Evolutionary conservation across 2,797 vertebrate genomes (phyloP), one percentile per base, ranked within the genome.

Genomic region (Enteromius radiatus): DNA sequence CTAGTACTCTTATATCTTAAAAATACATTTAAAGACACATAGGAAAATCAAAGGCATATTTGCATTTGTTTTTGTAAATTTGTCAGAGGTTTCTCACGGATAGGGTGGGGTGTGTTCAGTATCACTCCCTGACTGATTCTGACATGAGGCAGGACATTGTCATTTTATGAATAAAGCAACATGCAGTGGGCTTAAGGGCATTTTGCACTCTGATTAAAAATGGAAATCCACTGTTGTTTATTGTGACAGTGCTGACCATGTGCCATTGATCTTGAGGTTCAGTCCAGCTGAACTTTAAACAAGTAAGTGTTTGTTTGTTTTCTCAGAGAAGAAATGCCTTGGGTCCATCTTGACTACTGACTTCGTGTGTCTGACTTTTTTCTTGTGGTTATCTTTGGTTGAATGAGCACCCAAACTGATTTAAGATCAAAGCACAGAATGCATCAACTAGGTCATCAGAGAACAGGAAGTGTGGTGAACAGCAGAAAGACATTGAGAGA

Each of bases 401-500:
- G 28, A 12, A 61, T 36, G 28, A 63, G 21, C 14, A 63, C 38
- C 9, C 8, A 76, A 61, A 28, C 36, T n/a, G 31, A 54, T 70
- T 10, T 23, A 52, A 81, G 79, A 64, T 28, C n/a, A 74, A 36
- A 54, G 59, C 31, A 67, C 43, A 31, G 6, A 8, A 79, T 31
- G 31, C 17, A 52, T 75, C 15, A 49, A 49, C 23, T 38, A 38
- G 31, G 70, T 64, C 59, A 75, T 75, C 69, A 41, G 45, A 75
- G 59, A 28, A 54, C 59, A 81, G 70, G 68, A 79, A 78, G 41
- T 71, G 23, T 49, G 28, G 54, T 14, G 9, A 38, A 73, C 56
- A 63, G 56, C 26, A 74, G 21, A 80, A 79, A 79, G 68, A 84
- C 33, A 74, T 12, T 36, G 28, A 74, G 14, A 74, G 43, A 63